These are phyloP conservation scores for Drosophila fungiperda DNA, from an alignment of 2,888 invertebrate species.

Conservation along the genomic window DNA sequence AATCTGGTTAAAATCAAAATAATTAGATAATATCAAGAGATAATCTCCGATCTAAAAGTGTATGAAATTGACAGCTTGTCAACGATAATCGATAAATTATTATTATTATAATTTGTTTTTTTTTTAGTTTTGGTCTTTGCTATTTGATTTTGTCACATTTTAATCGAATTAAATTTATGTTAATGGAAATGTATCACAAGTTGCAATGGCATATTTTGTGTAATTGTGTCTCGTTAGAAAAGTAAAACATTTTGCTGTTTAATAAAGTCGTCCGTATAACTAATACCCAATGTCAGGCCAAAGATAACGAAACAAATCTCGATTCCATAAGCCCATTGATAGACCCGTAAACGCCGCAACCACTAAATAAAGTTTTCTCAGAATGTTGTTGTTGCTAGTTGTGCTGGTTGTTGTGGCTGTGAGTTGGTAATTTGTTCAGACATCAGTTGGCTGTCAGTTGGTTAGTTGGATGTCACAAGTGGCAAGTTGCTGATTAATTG, in stretches of 20 bases:
- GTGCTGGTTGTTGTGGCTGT: neutral
- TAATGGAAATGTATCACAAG: neutral
- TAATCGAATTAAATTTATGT: neutral
- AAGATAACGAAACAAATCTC: conserved; percentile 21
- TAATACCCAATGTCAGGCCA: neutral
- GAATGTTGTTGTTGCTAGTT: neutral
- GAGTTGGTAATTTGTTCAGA: conserved; percentile 43
- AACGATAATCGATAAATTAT: neutral
- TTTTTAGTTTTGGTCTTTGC: neutral
- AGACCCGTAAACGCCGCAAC: neutral
- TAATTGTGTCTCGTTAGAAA: neutral
- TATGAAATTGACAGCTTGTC: neutral
- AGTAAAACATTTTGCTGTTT: neutral
- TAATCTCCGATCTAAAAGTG: neutral
- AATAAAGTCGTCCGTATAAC: neutral
- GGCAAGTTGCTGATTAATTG: conserved; percentile 69
- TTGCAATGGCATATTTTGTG: neutral
- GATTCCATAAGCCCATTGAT: conserved; percentile 15
- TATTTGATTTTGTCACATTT: neutral
- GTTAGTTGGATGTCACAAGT: conserved; percentile 30
- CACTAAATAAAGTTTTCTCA: conserved; percentile 8
- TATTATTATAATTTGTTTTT: neutral
- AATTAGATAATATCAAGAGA: neutral
- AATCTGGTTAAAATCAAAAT: neutral
- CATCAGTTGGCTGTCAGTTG: conserved; percentile 42